phyloP scores from a whole-genome alignment of 2,113 vertebrate genomes.

The Thalassarche chlororhynchos region DNA sequence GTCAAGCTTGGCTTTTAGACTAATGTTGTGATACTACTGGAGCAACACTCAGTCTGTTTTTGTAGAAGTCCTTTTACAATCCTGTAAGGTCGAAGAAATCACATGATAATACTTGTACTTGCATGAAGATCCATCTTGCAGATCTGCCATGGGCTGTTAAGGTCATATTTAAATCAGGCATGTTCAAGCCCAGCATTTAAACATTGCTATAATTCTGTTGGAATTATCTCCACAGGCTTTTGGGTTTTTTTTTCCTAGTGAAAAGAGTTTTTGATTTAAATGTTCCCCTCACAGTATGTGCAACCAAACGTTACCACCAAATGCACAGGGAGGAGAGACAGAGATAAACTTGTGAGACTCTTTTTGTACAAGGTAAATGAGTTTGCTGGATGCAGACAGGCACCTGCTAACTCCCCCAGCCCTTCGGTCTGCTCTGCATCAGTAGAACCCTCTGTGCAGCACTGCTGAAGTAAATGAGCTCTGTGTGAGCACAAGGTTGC shows the following conservation, averaged over 20 bases:
- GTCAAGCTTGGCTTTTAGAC: neutral
- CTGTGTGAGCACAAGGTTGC: neutral
- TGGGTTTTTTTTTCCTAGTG: neutral
- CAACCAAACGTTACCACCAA: neutral
- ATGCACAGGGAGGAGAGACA: neutral
- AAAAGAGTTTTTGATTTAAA: neutral
- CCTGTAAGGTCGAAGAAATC: neutral
- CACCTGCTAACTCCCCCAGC: neutral
- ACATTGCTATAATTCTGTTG: neutral
- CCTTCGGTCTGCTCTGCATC: neutral
- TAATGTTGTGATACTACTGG: neutral
- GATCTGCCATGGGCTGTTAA: neutral
- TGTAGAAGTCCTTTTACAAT: neutral
- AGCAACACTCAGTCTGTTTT: neutral
- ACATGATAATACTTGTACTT: neutral
- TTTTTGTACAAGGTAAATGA: neutral
- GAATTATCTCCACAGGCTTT: neutral
- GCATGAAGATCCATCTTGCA: neutral
- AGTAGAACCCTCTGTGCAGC: neutral
- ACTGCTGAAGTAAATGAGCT: neutral
- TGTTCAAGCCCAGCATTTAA: neutral
- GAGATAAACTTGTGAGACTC: neutral
- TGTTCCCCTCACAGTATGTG: neutral
- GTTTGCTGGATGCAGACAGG: neutral
- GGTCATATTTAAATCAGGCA: neutral